Base-by-base conservation (phyloP, 2,113 vertebrate genomes). In the Meriones unguiculatus region DNA sequence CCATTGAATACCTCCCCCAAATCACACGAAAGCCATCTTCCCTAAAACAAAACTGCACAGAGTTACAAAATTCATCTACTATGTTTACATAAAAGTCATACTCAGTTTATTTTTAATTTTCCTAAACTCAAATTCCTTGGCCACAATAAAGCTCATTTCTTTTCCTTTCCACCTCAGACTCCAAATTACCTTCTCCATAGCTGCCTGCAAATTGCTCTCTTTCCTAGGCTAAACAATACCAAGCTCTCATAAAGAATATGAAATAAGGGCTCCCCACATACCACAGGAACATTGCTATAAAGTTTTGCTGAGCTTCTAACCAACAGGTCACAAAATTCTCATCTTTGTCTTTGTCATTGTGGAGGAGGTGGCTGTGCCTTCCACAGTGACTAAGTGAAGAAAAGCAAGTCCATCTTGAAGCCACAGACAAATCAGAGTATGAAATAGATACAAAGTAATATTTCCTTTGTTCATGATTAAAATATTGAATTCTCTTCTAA, bases 351-450 rank as follows among this genome's bases (percentile, higher is more conserved):
- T 65, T 78, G 54, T 67, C 90, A 84, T 84, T 93, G 25, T 7
- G 20, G 0, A 41, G 67, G 41, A 94, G 1, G 2, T 92, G 0
- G 1, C 7, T 65, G 0, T 59, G 1, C 95, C 92, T 64, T 95
- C 72, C 59, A 62, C 10, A 50, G 59, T 52, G 2, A 20, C 5
- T 89, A 35, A 4, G 25, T 59, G 30, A 78, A 1, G 86, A 84
- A 90, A 96, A 94, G 81, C 65, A 94, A 85, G 50, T 90, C 22
- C 84, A 25, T 90, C n/a, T 2, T n/a, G 92, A 97, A 93, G 77
- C 91, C 76, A 72, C 69, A 24, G 30, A 70, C 11, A 95, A 93
- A 95, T 84, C 46, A 54, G 80, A 75, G 17, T 30, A 75, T 20
- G 50, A 72, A 89, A 86, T 86, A 70, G 1, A 17, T 96, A n/a